A percentile compares a stretch with the other conserved stretches of the same genome.
Conservation (phyloP, 2,888 invertebrate species). For the Globia sparganii region DNA sequence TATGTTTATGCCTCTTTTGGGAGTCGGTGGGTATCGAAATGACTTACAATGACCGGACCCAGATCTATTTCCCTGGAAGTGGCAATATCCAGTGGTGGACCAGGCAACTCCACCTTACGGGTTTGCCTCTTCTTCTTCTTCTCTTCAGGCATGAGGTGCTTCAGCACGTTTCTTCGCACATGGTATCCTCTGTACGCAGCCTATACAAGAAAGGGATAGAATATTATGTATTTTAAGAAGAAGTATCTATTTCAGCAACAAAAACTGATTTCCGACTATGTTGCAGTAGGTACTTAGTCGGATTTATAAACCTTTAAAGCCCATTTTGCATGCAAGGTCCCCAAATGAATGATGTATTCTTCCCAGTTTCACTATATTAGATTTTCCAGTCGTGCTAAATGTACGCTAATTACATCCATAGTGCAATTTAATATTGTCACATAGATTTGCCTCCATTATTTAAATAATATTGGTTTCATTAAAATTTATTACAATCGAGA, state of each 20-base stretch:
- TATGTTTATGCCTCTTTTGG: too few species aligned
- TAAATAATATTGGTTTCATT: not conserved
- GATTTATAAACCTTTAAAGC: not conserved
- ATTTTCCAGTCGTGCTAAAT: not conserved
- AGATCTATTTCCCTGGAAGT: conserved; percentile 82
- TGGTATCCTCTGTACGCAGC: conserved; percentile 86
- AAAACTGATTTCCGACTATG: not conserved
- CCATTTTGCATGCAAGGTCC: not conserved
- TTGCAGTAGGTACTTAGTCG: not conserved
- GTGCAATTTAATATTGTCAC: not conserved
- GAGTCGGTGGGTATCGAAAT: not conserved
- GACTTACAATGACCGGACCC: conserved; percentile 81
- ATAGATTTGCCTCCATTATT: not conserved
- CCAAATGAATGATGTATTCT: not conserved
- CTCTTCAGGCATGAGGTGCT: conserved; percentile 73
- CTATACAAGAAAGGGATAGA: conserved; percentile 67
- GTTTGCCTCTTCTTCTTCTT: conserved; percentile 67
- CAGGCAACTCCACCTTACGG: conserved; percentile 78
- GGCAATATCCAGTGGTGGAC: conserved; percentile 81
- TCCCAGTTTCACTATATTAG: not conserved
- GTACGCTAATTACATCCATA: not conserved
- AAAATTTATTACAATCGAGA: not conserved
- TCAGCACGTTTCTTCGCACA: conserved; percentile 80
- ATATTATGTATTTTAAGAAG: not conserved
- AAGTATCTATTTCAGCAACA: not conserved